Evolutionary conservation across 2,888 invertebrate species (phyloP).

Genomic region (Nephrocerus scutellatus): DNA sequence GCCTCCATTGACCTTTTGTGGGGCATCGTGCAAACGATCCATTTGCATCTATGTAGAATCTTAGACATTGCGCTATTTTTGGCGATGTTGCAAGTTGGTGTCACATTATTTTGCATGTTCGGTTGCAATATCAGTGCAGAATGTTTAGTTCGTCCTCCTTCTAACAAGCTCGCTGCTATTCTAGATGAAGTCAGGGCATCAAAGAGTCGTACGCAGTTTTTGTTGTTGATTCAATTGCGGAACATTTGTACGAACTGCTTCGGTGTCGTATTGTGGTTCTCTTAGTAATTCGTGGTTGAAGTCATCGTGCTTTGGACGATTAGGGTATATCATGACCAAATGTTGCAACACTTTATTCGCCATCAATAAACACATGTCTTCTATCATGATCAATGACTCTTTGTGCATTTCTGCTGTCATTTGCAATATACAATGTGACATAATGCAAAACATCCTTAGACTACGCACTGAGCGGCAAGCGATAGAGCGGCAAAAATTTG

Average conservation of each 20-base stretch:
- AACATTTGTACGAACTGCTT: too few relatives aligned
- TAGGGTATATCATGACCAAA: constrained; percentile 21
- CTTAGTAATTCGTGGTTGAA: constrained; percentile 23
- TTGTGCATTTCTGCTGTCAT: constrained; percentile 19
- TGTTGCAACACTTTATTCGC: constrained; percentile 17
- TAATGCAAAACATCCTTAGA: constrained; percentile 22
- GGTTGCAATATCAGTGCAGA: constrained; percentile 33
- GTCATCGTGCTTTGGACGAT: constrained; percentile 13
- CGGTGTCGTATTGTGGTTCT: too few relatives aligned
- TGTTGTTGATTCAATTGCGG: too few relatives aligned
- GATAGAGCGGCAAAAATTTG: too few relatives aligned
- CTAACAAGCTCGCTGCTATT: too few relatives aligned
- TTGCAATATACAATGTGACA: constrained; percentile 7
- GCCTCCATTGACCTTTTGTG: too few relatives aligned
- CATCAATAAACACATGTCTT: constrained; percentile 19
- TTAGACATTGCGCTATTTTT: constrained; percentile 34
- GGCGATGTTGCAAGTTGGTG: constrained; percentile 34
- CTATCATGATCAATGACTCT: constrained; percentile 19
- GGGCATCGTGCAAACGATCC: too few relatives aligned
- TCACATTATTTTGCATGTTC: constrained; percentile 46
- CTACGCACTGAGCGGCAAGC: too few relatives aligned
- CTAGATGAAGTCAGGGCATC: constrained; percentile 19
- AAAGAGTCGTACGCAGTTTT: constrained; percentile 19
- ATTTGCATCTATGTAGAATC: too few relatives aligned
- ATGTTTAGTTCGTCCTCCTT: constrained; percentile 12